Conservation (phyloP, 2,888 invertebrate genomes). For the Fabriciana adippe region DNA sequence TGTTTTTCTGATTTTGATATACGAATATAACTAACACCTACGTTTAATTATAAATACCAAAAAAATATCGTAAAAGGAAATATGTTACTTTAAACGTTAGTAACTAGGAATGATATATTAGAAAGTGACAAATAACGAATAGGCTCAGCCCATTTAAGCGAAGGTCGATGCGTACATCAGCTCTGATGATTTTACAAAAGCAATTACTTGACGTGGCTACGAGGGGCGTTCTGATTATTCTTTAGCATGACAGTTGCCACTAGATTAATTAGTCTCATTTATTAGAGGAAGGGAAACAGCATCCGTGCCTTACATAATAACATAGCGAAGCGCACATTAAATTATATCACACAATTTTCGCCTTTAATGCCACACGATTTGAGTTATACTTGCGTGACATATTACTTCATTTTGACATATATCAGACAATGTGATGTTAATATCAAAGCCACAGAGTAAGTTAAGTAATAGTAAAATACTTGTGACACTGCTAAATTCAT, state of each 20-base stretch:
- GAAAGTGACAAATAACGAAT: slow-evolving; percentile 39
- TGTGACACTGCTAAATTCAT: slow-evolving; percentile 27
- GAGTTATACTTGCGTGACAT: slow-evolving; percentile 18
- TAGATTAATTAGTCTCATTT: slow-evolving; percentile 76
- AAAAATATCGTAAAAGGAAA: slow-evolving; percentile 18
- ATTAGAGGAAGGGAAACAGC: slow-evolving; percentile 61
- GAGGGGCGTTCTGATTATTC: slow-evolving; percentile 62
- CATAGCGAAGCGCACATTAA: slow-evolving; percentile 39
- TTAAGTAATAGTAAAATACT: slow-evolving; percentile 7
- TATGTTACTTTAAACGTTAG: slow-evolving; percentile 29
- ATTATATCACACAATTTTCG: slow-evolving; percentile 35
- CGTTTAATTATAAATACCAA: not conserved
- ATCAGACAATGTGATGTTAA: slow-evolving; percentile 16
- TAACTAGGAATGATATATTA: slow-evolving; percentile 31
- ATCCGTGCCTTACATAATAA: slow-evolving; percentile 51
- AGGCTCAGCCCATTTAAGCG: slow-evolving; percentile 37
- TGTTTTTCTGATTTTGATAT: too few relatives aligned
- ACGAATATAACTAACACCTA: too few relatives aligned
- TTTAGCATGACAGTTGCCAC: slow-evolving; percentile 76
- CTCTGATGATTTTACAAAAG: slow-evolving; percentile 67
- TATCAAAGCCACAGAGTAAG: slow-evolving; percentile 29
- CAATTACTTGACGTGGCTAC: slow-evolving; percentile 64
- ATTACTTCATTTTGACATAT: slow-evolving; percentile 14
- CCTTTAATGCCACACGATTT: slow-evolving; percentile 28
- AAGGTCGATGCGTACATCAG: slow-evolving; percentile 42